Evolutionary conservation across 2,113 vertebrate species (phyloP), one percentile per base, ranked within the genome.

Genomic region (Tinamus guttatus): DNA sequence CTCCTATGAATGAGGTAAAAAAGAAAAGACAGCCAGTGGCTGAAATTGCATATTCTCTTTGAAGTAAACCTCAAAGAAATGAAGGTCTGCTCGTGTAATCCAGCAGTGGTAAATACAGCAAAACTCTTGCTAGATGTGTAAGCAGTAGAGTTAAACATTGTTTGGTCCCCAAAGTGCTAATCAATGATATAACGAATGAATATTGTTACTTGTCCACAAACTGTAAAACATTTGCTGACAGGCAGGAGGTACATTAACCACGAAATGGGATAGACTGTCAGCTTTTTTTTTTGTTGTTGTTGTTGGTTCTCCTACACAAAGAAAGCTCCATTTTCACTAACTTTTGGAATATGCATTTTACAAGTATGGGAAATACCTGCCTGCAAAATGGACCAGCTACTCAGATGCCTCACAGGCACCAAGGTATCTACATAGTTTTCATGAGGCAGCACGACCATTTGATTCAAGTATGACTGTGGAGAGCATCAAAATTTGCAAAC

Each of bases 311-410:
- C 2, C 36, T 94, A 51, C 2, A n/a, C 0, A 36, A 8, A 64
- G 11, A 70, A 73, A 77, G 6, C 34, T 77, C 15, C 5, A 17
- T 54, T 89, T 93, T 62, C 13, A 14, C 20, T 77, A n/a, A 63
- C n/a, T 90, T 96, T 85, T 49, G 82, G 40, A 74, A 67, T 63
- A 81, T 14, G 3, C 20, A 85, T 77, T 32, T 65, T 87, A 47
- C 10, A 38, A 47, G 25, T 22, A 69, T 25, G 38, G 38, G 2
- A 64, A 81, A 3, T 43, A 19, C 36, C 49, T 65, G 15, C 34
- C 7, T 85, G 19, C 16, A 68, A 78, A 95, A 68, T 21, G 27
- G 22, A 64, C 64, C 82, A 82, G n/a, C 30, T 77, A 11, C 32
- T 65, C 87, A 89, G 11, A 58, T 52, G 49, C 47, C 28, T 85